Evolutionary conservation across 2,797 vertebrate species (phyloP), one percentile per base, ranked within the genome.

Genomic region (Malacoraja senta): DNA sequence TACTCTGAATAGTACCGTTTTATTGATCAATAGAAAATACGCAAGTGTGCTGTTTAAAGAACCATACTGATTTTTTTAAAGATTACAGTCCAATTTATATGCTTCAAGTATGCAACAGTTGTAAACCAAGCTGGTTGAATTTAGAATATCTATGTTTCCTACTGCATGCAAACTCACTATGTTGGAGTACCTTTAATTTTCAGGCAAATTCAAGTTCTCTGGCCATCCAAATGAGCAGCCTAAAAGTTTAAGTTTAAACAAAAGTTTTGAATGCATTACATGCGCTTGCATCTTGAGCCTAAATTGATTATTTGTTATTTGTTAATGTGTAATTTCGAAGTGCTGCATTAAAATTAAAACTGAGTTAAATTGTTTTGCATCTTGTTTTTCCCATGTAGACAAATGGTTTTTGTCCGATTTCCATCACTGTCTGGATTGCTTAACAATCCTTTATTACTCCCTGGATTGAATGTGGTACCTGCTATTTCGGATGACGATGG

Each of bases 371-470:
- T 86, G 13, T 88, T 8, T 32, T 65, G n/a, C 84, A 65, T 65
- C 74, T 72, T 44, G 71, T 92, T 76, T 92, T 74, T 74, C 32
- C 44, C 32, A 53, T 35, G n/a, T 94, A 97, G 97, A 96, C 97
- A 97, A 95, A 97, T 97, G 97, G 97, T 97, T 93, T 96, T 97
- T 95, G 97, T 97, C 71, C 96, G 97, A 93, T 97, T 97, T 94
- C 97, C 97, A 63, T 97, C 96, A 13, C 96, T 97, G 94, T 96
- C 97, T 93, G 97, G 97, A 94, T 95, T 97, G 95, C 96, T 97
- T 94, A 96, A 96, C 94, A 95, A 96, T 93, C 96, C 97, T 3
- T 95, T 96, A 95, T 95, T 97, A 95, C 96, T 96, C 93, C 97
- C 97, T 58, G 96, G 96, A 94, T 97, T 97, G 95, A 97, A 96